Evolutionary conservation across 2,888 invertebrate genomes (phyloP), one percentile per base, ranked within the genome.

Genomic region (Dynastes hyllus): DNA sequence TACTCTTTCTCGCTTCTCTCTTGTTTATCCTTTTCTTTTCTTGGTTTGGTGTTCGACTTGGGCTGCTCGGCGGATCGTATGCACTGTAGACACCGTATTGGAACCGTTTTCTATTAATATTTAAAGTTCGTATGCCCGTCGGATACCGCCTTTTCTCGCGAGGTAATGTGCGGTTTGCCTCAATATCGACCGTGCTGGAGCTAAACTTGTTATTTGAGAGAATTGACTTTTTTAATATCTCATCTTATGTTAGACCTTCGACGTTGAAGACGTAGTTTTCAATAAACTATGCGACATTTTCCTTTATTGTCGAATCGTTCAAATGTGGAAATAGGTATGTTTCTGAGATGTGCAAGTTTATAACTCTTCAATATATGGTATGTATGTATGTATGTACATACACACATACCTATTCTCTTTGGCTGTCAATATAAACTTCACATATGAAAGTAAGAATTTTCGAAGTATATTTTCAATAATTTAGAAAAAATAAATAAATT

Each of bases 181-280:
- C 32, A 53, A 37, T 16, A 53, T 61, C 63, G 63, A 63, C 51
- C n/a, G 65, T 51, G 67, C 78, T 78, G 65, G 79, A 80, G 70
- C 80, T 66, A 78, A 82, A 81, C 81, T 78, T 82, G 77, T 82
- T 82, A 82, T 82, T 82, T 82, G 73, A 81, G 79, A 79, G 80
- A 81, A 81, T 80, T 81, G 77, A 81, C 80, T 80, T 71, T 80
- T 45, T 80, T 81, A 81, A 82, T 81, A 76, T 76, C 76, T 76
- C 71, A 79, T 79, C 76, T 71, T 40, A 77, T 53, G 79, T 79
- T 51, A 53, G 45, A 45, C 13, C 29, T 32, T n/a, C 79, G 58
- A 27, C 53, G 32, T 58, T 0, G 45, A 8, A 11, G 8, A 45
- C 6, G 8, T 11, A 11, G 45, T 45, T 45, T 45, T 8, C 40